phyloP scores from a whole-genome alignment of 92 coral and sea anemone genomes.

The Epizoanthus scotinus region DNA sequence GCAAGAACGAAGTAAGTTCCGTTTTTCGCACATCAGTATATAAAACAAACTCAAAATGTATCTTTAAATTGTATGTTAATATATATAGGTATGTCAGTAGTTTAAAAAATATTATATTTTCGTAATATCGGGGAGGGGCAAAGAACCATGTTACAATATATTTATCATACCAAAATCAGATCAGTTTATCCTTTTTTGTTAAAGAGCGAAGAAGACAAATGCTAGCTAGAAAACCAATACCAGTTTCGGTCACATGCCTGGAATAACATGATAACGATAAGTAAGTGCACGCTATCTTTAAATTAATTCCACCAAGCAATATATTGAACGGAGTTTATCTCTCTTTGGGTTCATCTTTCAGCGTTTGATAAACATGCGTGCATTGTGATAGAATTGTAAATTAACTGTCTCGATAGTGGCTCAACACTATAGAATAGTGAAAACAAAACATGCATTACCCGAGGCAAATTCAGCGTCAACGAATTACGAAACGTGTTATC shows the following conservation, averaged over 20 bases:
- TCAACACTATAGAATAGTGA: neutral
- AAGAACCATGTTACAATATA: neutral
- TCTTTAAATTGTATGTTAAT: no score
- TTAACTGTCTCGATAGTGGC: conserved; percentile 13
- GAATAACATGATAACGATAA: neutral
- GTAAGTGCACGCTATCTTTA: neutral
- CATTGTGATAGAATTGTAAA: neutral
- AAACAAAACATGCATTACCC: neutral
- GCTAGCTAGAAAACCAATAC: neutral
- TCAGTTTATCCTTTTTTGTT: neutral
- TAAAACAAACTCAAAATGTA: no score
- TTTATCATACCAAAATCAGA: neutral
- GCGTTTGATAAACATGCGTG: conserved; percentile 5
- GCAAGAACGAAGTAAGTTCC: no score
- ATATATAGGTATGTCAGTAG: neutral
- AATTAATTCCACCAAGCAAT: neutral
- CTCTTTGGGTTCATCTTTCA: neutral
- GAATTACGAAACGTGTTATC: neutral
- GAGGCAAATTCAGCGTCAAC: neutral
- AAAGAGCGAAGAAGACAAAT: neutral
- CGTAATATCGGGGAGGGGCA: neutral
- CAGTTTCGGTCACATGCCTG: neutral
- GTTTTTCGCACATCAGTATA: no score
- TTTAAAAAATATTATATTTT: neutral
- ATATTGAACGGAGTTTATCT: neutral